phyloP scores from a whole-genome alignment of 2,797 vertebrate species.

The Argyrosomus regius region DNA sequence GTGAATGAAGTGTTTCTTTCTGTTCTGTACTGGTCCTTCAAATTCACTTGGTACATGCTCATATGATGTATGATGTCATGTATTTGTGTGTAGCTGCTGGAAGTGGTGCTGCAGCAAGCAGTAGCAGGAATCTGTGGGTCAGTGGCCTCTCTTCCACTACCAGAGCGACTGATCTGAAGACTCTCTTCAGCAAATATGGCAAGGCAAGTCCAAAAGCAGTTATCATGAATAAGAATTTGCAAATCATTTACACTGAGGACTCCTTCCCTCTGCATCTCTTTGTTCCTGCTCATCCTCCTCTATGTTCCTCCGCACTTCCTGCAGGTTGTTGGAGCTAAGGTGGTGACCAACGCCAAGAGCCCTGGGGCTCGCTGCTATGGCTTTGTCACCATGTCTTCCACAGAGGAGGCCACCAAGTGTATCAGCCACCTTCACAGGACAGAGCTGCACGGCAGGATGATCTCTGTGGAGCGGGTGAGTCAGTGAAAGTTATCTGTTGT shows the following conservation, averaged over 20 bases:
- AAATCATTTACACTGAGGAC: neutral
- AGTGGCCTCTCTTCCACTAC: slow-evolving; percentile 98
- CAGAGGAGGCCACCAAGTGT: slow-evolving; percentile 95
- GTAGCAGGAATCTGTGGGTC: slow-evolving; percentile 95
- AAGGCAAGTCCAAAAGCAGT: slow-evolving; percentile 85
- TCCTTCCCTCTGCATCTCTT: neutral
- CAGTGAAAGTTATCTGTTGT: too few species aligned
- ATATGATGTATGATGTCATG: neutral
- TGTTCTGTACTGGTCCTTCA: neutral
- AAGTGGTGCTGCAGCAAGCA: slow-evolving; percentile 75
- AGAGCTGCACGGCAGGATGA: slow-evolving; percentile 97
- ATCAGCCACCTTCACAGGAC: slow-evolving; percentile 96
- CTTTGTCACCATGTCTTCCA: slow-evolving; percentile 96
- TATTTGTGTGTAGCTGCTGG: slow-evolving; percentile 66
- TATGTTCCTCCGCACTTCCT: neutral
- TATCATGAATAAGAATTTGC: too few species aligned
- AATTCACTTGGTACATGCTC: neutral
- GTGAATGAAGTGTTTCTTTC: slow-evolving; percentile 18
- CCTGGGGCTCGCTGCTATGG: slow-evolving; percentile 98
- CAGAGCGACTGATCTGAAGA: slow-evolving; percentile 97
- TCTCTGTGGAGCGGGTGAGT: slow-evolving; percentile 94
- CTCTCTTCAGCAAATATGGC: slow-evolving; percentile 97
- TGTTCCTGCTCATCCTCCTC: neutral
- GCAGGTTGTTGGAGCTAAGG: slow-evolving; percentile 97
- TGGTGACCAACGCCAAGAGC: slow-evolving; percentile 97